A percentile compares a stretch with the other conserved stretches of the same genome.
Evolutionary conservation across 2,113 vertebrate genomes (phyloP).

Genomic region (Sander vitreus): DNA sequence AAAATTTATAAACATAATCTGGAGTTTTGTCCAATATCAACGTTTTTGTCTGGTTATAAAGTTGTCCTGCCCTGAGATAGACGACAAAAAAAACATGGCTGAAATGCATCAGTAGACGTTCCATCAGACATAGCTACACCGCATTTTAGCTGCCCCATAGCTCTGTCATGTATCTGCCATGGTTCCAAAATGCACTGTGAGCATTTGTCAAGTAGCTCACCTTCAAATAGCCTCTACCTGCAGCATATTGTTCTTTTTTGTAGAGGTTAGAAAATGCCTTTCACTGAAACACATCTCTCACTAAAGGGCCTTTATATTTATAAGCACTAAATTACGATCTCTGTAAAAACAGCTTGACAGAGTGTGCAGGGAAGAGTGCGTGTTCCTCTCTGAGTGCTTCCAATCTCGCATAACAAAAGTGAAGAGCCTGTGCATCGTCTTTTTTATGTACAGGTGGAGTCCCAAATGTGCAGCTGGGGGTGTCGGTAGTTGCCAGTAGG

Average conservation of each 20-base stretch:
- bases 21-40: neutral
- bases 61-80: neutral
- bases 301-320: neutral
- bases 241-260: neutral
- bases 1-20: neutral
- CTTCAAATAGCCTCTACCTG: neutral
- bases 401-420: neutral
- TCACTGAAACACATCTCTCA: neutral
- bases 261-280: neutral
- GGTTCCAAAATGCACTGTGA: constrained; percentile 8
- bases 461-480: neutral
- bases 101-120: neutral
- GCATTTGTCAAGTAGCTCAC: neutral
- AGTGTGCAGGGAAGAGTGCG: neutral
- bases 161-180: neutral
- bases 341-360: neutral
- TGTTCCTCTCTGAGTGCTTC: neutral
- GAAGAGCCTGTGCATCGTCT: neutral
- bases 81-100: neutral
- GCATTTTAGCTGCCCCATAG: neutral
- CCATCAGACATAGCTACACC: neutral
- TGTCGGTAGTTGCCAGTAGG: neutral
- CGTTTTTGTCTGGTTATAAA: neutral
- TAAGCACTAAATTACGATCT: neutral
- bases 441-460: neutral